phyloP scores from a whole-genome alignment of 2,888 invertebrate genomes.

The Eucera pruinosa region DNA sequence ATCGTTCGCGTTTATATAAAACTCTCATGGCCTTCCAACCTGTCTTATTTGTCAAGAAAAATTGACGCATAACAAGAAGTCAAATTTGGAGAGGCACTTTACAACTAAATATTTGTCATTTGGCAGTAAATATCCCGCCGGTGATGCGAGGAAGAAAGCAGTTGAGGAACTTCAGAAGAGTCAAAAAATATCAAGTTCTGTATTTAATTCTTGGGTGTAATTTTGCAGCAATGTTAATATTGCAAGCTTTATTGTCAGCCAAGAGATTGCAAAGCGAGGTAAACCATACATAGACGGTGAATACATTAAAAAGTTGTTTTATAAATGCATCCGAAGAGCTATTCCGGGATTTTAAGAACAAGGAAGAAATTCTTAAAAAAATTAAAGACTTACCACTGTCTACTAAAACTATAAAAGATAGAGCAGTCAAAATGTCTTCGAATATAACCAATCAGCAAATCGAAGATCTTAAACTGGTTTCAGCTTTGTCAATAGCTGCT shows the following conservation, averaged over 20 bases:
- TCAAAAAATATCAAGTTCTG: no score
- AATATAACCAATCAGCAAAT: constrained; percentile 62
- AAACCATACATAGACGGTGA: constrained; percentile 32
- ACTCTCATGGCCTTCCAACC: constrained; percentile 36
- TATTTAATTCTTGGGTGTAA: no score
- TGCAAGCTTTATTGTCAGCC: constrained; percentile 27
- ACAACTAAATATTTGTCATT: neutral
- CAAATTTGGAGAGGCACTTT: constrained; percentile 41
- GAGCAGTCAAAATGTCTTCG: constrained; percentile 64
- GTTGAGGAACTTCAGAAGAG: no score
- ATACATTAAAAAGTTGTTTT: constrained; percentile 35
- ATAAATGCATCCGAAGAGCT: constrained; percentile 41
- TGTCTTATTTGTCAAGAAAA: constrained; percentile 38
- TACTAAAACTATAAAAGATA: constrained; percentile 63
- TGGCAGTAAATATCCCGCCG: no score
- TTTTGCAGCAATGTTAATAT: neutral
- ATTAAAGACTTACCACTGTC: constrained; percentile 48
- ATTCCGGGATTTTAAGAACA: constrained; percentile 32
- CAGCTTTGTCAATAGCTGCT: constrained; percentile 62
- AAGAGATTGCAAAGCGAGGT: constrained; percentile 34
- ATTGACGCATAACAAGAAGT: constrained; percentile 37
- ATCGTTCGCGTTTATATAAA: constrained; percentile 33
- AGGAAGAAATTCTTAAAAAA: constrained; percentile 31
- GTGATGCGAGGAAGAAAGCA: no score
- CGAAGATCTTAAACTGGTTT: constrained; percentile 67